Percentiles rank a stretch among this genome's conserved stretches.
phyloP scores from a whole-genome alignment of 2,113 vertebrate genomes.

The Myotis yumanensis region DNA sequence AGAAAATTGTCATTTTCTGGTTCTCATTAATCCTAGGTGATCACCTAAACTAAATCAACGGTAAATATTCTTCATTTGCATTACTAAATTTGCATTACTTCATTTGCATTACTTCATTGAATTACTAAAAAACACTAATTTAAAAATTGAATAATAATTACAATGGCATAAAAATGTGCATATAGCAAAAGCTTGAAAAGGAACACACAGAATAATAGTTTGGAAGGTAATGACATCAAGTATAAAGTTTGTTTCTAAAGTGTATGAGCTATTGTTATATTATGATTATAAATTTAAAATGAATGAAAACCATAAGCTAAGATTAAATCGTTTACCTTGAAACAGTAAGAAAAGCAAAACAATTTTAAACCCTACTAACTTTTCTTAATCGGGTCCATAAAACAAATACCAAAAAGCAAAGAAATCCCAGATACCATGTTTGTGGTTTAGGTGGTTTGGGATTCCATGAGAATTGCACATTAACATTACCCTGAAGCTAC shows the following conservation, averaged over 20 bases:
- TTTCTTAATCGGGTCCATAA: conserved; percentile 45
- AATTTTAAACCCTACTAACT: conserved; percentile 56
- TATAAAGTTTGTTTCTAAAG: background rate
- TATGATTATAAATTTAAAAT: conserved; percentile 5
- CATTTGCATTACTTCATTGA: background rate
- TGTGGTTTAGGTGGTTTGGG: conserved; percentile 47
- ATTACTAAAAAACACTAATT: background rate
- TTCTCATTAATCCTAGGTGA: background rate
- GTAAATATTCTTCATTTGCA: background rate
- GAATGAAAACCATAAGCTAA: background rate
- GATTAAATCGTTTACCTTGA: conserved; percentile 9
- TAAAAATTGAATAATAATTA: background rate
- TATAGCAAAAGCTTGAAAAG: background rate
- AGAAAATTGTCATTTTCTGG: background rate
- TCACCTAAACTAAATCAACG: background rate
- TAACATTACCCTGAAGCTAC: conserved; percentile 24
- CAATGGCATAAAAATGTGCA: background rate
- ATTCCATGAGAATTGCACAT: conserved; percentile 48
- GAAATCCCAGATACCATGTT: conserved; percentile 30
- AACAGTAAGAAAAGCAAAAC: conserved; percentile 45
- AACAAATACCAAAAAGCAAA: conserved; percentile 48
- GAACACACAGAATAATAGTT: background rate
- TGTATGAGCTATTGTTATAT: background rate
- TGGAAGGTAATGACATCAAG: background rate
- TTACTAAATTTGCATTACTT: too few species aligned